Evolutionary conservation across 2,797 vertebrate genomes (phyloP).

Genomic region (Artibeus lituratus): DNA sequence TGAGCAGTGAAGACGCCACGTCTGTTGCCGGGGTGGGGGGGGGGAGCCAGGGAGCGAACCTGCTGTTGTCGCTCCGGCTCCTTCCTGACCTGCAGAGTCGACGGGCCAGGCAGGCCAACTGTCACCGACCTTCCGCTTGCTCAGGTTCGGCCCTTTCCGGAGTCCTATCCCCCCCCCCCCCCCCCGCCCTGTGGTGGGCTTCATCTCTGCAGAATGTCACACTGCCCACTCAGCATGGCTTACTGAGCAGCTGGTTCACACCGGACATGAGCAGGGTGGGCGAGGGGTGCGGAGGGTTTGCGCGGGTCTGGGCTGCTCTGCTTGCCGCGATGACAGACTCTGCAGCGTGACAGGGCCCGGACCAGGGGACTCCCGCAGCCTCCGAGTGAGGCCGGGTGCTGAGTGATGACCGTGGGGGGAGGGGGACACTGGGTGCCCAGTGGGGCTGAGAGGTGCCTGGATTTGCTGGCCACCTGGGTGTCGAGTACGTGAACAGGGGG

Average conservation of each 20-base stretch:
- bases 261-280: background rate
- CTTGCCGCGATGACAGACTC: too few species aligned
- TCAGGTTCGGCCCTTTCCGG: too few species aligned
- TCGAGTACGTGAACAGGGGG: fast-evolving
- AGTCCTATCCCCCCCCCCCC: too few species aligned
- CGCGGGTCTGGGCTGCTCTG: background rate
- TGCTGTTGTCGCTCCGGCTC: background rate
- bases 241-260: fast-evolving
- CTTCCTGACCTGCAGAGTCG: background rate
- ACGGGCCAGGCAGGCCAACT: fast-evolving
- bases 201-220: background rate
- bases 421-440: background rate
- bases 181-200: fast-evolving
- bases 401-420: fast-evolving
- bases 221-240: fast-evolving
- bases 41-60: background rate
- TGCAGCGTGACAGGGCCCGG: too few species aligned
- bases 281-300: fast-evolving
- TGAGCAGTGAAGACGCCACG: background rate
- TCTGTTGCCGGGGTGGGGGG: background rate
- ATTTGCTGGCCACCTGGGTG: background rate
- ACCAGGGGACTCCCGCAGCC: background rate
- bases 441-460: background rate
- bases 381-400: fast-evolving
- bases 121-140: too few species aligned